phyloP scores from a whole-genome alignment of 2,888 invertebrate species.

The Drosophila atroscutellata region DNA sequence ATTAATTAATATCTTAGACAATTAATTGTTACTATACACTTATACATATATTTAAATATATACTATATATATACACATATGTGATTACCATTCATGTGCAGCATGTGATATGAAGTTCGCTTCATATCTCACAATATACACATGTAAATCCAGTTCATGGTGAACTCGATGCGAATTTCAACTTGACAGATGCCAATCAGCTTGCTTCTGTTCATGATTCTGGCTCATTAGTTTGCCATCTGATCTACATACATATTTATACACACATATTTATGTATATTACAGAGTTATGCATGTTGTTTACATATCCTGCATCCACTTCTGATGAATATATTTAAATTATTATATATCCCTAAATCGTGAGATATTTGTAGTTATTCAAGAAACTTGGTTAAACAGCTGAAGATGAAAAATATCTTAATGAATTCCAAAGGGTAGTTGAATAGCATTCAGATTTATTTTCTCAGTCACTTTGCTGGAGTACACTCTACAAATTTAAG shows the following conservation, averaged over 20 bases:
- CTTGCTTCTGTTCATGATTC: slow-evolving; percentile 60
- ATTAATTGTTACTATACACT: slow-evolving; percentile 43
- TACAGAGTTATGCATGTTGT: background rate
- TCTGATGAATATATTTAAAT: background rate
- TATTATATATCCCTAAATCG: background rate
- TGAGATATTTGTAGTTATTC: no score
- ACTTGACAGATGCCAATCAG: slow-evolving; percentile 62
- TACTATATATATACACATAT: background rate
- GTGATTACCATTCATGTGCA: slow-evolving; percentile 4
- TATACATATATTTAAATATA: background rate
- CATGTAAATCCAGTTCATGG: slow-evolving; percentile 68
- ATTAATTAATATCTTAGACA: slow-evolving; percentile 29
- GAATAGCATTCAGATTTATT: background rate
- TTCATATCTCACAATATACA: slow-evolving; percentile 46
- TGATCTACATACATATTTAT: slow-evolving; percentile 11
- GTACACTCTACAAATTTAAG: background rate
- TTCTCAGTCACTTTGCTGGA: no score
- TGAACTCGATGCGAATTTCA: slow-evolving; percentile 51
- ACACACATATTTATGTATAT: background rate
- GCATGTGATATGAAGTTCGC: slow-evolving; percentile 19
- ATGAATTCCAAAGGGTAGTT: background rate
- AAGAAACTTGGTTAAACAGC: background rate
- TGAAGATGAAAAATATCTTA: background rate
- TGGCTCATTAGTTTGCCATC: slow-evolving; percentile 73
- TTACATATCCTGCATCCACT: background rate